Evolutionary conservation across 2,113 vertebrate species (phyloP), one percentile per base, ranked within the genome.

Genomic region (Cisticola juncidis): DNA sequence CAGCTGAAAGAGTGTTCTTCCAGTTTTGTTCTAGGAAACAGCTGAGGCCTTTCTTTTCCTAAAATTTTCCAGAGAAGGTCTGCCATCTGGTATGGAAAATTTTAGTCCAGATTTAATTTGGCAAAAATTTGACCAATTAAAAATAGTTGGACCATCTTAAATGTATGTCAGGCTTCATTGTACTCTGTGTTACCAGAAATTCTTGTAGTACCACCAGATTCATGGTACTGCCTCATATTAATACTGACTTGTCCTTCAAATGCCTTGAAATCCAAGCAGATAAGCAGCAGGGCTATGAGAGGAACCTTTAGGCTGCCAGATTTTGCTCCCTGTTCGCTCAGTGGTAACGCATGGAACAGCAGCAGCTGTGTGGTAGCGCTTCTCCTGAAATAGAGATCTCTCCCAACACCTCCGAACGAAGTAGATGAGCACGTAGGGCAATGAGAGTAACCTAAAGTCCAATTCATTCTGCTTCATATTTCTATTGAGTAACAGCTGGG

Each of bases 41-140:
- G 64, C 16, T 71, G 25, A 94, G 48, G 12, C 0, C 9, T 33
- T 77, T 57, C 80, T 61, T 42, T 28, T 35, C 38, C 31, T 61
- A 23, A 87, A 78, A 54, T 33, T 47, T 91, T 57, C 29, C 2
- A 2, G 42, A 84, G 60, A 62, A 66, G 54, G 14, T 81, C 73
- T 91, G 54, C 91, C 83, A 91, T 96, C 89, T 96, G 86, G 23
- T 50, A 38, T 66, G 45, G 69, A 74, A 88, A 62, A 54, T 78
- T 86, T 77, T 81, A 74, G 38, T 70, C 81, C 72, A 50, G 71
- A 56, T 68, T 92, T 71, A 78, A 91, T 96, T 88, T 73, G 80
- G 50, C 60, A 86, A 91, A 90, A 83, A 35, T 6, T 47, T 42
- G 14, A 47, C 47, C 58, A 42, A 73, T 86, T 94, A 81, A 81